Conservation (phyloP, 2,113 vertebrate species). For the Leucosticte australis region DNA sequence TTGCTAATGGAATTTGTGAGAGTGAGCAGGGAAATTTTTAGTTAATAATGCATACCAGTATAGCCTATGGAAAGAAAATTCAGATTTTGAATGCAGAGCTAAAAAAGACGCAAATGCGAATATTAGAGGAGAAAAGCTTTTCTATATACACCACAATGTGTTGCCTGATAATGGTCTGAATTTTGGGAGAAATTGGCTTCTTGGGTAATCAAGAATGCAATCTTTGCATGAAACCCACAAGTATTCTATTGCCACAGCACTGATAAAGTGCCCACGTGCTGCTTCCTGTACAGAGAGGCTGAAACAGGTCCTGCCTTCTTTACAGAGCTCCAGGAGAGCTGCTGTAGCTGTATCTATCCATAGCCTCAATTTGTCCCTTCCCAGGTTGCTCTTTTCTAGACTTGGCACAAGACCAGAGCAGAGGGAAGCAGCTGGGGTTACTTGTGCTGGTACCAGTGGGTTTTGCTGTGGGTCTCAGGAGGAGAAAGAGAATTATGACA, state of each 20-base stretch:
- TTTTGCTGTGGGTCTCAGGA: background rate
- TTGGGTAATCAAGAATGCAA: background rate
- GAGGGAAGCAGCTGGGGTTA: background rate
- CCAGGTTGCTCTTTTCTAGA: background rate
- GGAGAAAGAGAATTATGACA: background rate
- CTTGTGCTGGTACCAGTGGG: background rate
- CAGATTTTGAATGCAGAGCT: background rate
- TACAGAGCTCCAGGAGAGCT: background rate
- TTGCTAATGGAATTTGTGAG: background rate
- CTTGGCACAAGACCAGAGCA: background rate
- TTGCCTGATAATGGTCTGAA: background rate
- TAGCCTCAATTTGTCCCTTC: background rate
- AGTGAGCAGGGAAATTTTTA: background rate
- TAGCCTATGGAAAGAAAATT: background rate
- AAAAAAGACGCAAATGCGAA: background rate
- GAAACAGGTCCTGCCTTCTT: background rate
- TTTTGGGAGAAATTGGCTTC: background rate
- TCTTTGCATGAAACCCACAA: background rate
- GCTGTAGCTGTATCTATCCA: background rate
- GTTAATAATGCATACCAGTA: background rate
- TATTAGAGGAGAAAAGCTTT: background rate
- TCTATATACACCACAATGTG: background rate
- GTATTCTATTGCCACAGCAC: background rate
- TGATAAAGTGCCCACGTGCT: too few species aligned
- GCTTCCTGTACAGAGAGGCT: background rate